A percentile compares a stretch with the other conserved stretches of the same genome.
phyloP scores from a whole-genome alignment of 2,113 vertebrate genomes.

The Myotis lucifugus region DNA sequence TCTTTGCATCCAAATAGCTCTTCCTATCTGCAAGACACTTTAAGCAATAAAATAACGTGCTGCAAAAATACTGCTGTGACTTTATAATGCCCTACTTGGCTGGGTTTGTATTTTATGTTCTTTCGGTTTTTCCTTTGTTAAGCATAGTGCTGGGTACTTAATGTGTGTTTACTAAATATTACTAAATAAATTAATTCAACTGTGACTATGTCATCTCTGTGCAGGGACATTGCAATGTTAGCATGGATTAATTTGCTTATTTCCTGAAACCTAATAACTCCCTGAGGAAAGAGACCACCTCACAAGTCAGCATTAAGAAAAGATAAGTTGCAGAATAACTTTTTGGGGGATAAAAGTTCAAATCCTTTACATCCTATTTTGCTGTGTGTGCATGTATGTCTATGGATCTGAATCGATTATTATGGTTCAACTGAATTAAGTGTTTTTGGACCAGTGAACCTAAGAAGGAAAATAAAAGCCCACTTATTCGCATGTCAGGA shows the following conservation, averaged over 20 bases:
- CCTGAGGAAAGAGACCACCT: neutral
- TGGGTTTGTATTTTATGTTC: slow-evolving; percentile 41
- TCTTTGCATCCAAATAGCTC: neutral
- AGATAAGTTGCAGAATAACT: neutral
- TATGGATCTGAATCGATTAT: neutral
- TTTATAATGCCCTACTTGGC: neutral
- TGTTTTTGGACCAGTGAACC: neutral
- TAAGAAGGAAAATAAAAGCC: neutral
- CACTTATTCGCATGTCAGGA: neutral
- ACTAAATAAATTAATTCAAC: slow-evolving; percentile 55
- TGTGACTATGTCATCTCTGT: slow-evolving; percentile 19
- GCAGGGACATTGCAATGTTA: neutral
- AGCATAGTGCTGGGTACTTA: neutral
- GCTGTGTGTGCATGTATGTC: neutral
- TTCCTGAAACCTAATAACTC: neutral
- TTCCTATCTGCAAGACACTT: neutral
- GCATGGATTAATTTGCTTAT: slow-evolving; percentile 34
- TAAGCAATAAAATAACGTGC: neutral
- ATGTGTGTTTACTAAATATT: slow-evolving; percentile 50
- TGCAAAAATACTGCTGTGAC: neutral
- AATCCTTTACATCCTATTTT: neutral
- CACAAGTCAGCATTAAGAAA: neutral
- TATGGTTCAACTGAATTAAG: neutral
- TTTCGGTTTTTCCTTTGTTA: neutral
- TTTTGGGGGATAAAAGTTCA: neutral